Evolutionary conservation across 2,113 vertebrate species (phyloP).

Genomic region (Anser cygnoides): DNA sequence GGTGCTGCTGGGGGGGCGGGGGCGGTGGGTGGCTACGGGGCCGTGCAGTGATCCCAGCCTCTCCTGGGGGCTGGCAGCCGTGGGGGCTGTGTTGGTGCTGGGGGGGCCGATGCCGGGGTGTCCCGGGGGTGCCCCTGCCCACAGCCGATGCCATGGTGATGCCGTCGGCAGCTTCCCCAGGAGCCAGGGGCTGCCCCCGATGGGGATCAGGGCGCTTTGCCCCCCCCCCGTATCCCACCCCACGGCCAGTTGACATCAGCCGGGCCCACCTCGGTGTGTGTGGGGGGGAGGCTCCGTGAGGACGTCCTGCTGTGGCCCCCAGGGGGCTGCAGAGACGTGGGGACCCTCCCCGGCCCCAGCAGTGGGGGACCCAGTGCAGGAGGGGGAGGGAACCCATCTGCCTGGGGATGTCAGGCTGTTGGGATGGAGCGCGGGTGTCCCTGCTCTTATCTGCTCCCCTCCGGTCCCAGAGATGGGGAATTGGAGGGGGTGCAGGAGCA

Average conservation of each 20-base stretch:
- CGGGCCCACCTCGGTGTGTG: neutral
- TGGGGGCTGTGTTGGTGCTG: neutral
- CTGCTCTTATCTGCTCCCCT: neutral
- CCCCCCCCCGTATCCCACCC: neutral
- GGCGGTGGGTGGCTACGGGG: too few species aligned
- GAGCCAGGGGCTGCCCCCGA: constrained; percentile 27
- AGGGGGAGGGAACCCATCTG: neutral
- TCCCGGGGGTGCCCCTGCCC: neutral
- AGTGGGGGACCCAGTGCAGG: neutral
- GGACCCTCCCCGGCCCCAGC: neutral
- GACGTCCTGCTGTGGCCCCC: neutral
- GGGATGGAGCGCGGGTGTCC: neutral
- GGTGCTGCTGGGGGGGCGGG: neutral
- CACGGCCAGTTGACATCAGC: neutral
- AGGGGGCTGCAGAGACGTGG: neutral
- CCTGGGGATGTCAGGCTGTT: neutral
- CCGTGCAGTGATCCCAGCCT: neutral
- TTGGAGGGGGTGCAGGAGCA: neutral
- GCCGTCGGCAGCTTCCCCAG: neutral
- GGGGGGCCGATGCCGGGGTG: neutral
- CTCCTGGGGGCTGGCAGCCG: neutral
- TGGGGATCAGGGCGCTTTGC: neutral
- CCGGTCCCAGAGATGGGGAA: neutral
- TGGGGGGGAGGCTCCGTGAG: neutral
- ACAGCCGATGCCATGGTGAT: neutral